Base-by-base conservation (phyloP, 2,888 invertebrate genomes). In the Loripinus fragilis region DNA sequence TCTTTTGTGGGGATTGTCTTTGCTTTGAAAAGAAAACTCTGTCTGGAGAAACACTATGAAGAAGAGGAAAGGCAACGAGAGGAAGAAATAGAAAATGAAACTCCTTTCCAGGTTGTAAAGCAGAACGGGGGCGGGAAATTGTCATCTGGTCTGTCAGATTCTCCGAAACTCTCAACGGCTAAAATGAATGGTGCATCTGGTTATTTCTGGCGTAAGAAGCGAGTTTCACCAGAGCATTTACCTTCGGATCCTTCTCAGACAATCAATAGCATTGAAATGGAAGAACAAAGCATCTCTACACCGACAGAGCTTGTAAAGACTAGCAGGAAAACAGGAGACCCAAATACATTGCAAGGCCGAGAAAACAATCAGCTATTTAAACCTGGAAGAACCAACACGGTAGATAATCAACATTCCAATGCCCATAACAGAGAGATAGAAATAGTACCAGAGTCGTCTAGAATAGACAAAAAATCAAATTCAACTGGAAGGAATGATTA, bases 21-120 rank as follows among this genome's bases (percentile, higher is more conserved):
- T 41, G 67, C 33, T 15, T 7, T 80, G 23, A 83, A 80, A 55
- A 12, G 72, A n/a, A 78, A 76, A 38, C 10, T 76, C 1, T 69
- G 50, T 28, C 70, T 79, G 20, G 60, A 60, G 7, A 60, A 60
- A 33, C 30, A 60, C 33, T 60, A 30, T 33, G 60, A 60, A 33
- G 60, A 60, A 3, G 60, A 60, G 17, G 60, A 5, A 17, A 30
- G 60, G 20, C 30, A 33, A 33, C 60, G 60, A n/a, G 33, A 60
- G 5, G 60, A 60, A 33, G 33, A 33, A 8, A 12, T 33, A 17
- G 60, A 60, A 60, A 30, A 60, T 8, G 60, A 60, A 60, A 60
- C 60, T 1, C 33, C 60, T 2, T 60, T 60, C 33, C 60, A 60
- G 17, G 23, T 17, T 2, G 33, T 60, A 33, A 28, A 12, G 2